Conservation (phyloP, 2,113 vertebrate genomes). For the Talpa occidentalis region DNA sequence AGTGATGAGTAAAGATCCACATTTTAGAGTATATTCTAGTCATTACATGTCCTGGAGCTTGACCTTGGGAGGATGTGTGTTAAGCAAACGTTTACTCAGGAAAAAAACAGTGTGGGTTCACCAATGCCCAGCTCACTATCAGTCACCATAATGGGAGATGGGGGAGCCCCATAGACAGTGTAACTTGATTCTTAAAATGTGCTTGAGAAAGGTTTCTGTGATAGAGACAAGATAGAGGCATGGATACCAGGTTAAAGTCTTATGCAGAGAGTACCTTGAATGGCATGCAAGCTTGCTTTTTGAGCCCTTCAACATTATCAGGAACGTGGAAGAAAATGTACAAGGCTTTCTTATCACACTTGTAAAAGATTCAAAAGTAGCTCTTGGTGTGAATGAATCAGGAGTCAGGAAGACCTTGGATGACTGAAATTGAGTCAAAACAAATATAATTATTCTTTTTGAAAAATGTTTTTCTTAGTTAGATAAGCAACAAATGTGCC, state of each 20-base stretch:
- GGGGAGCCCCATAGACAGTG: not conserved
- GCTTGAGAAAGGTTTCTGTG: not conserved
- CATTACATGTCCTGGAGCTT: not conserved
- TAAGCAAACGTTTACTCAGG: slow-evolving; percentile 12
- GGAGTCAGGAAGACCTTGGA: slow-evolving; percentile 43
- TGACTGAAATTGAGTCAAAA: slow-evolving; percentile 42
- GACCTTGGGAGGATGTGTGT: not conserved
- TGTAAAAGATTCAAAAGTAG: not conserved
- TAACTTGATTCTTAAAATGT: not conserved
- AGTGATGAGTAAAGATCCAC: not conserved
- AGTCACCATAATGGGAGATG: not conserved
- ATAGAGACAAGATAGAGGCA: not conserved
- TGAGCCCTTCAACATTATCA: slow-evolving; percentile 1
- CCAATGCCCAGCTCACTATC: not conserved
- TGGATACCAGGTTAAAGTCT: not conserved
- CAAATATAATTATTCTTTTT: slow-evolving; percentile 6
- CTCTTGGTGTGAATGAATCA: not conserved
- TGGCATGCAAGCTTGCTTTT: not conserved
- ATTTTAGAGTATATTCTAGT: not conserved
- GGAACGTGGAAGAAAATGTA: not conserved
- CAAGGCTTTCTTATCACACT: not conserved
- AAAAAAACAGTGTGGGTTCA: not conserved
- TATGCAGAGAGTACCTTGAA: not conserved
- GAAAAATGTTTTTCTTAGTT: not conserved
- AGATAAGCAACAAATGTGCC: not conserved